Evolutionary conservation across 2,888 invertebrate genomes (phyloP).

Genomic region (Cosmia pyralina): DNA sequence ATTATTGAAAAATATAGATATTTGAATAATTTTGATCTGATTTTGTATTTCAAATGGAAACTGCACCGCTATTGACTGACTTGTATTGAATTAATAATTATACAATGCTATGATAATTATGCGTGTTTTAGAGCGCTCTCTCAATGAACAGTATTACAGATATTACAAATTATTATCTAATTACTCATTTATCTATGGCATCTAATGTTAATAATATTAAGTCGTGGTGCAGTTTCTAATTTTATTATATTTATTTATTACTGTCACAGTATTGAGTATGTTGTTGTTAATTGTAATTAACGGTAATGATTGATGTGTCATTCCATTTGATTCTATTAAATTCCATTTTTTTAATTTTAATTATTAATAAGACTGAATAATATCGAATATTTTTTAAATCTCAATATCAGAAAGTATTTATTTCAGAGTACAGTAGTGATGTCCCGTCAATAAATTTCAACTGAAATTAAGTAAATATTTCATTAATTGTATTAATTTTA

Average conservation of each 20-base stretch:
- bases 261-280: slow-evolving; percentile 14
- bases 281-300: slow-evolving; percentile 48
- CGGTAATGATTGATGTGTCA: slow-evolving; percentile 58
- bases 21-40: slow-evolving; percentile 42
- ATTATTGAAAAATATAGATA: slow-evolving; percentile 21
- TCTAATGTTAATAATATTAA: slow-evolving; percentile 11
- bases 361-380: slow-evolving; percentile 68
- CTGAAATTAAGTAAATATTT: slow-evolving; percentile 63
- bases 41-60: slow-evolving; percentile 42
- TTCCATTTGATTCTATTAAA: slow-evolving; percentile 64
- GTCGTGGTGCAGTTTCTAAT: slow-evolving; percentile 44
- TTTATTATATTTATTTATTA: slow-evolving; percentile 38
- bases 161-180: background rate
- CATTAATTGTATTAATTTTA: slow-evolving; percentile 70
- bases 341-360: slow-evolving; percentile 66
- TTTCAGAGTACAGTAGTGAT: slow-evolving; percentile 46
- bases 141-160: slow-evolving; percentile 35
- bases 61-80: slow-evolving; percentile 36
- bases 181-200: background rate
- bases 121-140: background rate
- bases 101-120: slow-evolving; percentile 10
- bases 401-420: slow-evolving; percentile 67
- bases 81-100: slow-evolving; percentile 16
- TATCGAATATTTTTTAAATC: slow-evolving; percentile 66
- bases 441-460: slow-evolving; percentile 58